Conservation (phyloP, 2,888 invertebrate species). For the Euplexia lucipara region DNA sequence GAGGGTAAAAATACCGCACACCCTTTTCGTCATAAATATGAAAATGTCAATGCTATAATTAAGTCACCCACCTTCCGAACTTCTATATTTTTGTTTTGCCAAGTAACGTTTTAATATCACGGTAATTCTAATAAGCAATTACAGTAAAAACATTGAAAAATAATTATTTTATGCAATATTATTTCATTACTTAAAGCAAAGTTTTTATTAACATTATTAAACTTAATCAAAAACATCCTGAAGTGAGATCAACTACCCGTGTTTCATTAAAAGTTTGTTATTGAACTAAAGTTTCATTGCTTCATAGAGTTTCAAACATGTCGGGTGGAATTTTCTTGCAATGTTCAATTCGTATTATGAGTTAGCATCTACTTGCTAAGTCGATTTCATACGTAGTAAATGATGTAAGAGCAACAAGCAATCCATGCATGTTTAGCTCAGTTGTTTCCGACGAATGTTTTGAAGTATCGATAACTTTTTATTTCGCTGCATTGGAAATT, state of each 20-base stretch:
- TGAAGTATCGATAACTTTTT: slow-evolving; percentile 44
- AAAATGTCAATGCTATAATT: slow-evolving; percentile 50
- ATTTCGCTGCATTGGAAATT: background rate
- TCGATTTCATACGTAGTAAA: slow-evolving; percentile 47
- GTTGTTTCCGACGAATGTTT: slow-evolving; percentile 25
- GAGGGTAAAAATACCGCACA: slow-evolving; percentile 26
- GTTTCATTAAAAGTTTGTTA: slow-evolving; percentile 89
- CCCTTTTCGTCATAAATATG: slow-evolving; percentile 50
- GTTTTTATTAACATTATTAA: slow-evolving; percentile 50
- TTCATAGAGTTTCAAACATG: slow-evolving; percentile 81
- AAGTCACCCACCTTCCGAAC: slow-evolving; percentile 18
- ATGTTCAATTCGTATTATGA: slow-evolving; percentile 75
- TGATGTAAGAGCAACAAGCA: slow-evolving; percentile 37
- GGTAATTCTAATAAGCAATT: slow-evolving; percentile 11
- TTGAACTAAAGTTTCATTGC: slow-evolving; percentile 82
- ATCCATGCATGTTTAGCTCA: slow-evolving; percentile 40
- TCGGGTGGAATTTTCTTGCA: slow-evolving; percentile 79
- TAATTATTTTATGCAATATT: background rate
- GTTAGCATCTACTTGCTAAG: slow-evolving; percentile 53
- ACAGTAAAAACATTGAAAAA: background rate
- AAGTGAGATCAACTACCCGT: slow-evolving; percentile 77
- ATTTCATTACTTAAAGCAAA: slow-evolving; percentile 12
- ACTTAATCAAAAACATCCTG: slow-evolving; percentile 69
- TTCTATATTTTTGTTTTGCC: background rate
- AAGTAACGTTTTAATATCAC: slow-evolving; percentile 25